phyloP scores from a whole-genome alignment of 2,888 invertebrate genomes.

The Craniophora ligustri region DNA sequence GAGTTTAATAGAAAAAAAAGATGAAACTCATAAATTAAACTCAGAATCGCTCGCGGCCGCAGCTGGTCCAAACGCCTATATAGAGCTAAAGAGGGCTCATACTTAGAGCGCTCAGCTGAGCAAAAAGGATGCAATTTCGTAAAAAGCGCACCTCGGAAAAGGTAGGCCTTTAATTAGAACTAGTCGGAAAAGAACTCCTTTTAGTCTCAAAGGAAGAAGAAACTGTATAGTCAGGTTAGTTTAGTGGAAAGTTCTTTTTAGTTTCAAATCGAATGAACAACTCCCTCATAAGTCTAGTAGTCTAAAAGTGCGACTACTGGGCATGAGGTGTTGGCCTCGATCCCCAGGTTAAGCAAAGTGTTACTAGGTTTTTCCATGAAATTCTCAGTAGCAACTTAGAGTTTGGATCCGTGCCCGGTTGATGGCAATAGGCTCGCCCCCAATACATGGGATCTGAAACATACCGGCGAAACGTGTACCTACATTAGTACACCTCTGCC shows the following conservation, averaged over 20 bases:
- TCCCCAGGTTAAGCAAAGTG: too few relatives aligned
- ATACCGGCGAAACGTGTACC: too few relatives aligned
- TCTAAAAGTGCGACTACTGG: too few relatives aligned
- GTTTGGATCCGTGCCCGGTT: too few relatives aligned
- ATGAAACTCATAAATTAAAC: background rate
- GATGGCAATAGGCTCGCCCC: too few relatives aligned
- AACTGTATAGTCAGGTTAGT: background rate
- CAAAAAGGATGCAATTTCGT: slow-evolving; percentile 38
- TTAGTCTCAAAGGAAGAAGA: slow-evolving; percentile 1
- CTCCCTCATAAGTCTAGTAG: background rate
- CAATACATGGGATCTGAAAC: too few relatives aligned
- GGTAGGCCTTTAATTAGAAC: slow-evolving; percentile 30
- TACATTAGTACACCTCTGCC: too few relatives aligned
- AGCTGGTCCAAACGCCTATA: slow-evolving; percentile 10
- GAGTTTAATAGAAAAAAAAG: too few relatives aligned
- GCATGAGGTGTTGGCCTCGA: too few relatives aligned
- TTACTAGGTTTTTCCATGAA: too few relatives aligned
- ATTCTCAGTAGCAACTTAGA: too few relatives aligned
- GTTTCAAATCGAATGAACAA: background rate
- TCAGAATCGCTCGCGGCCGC: slow-evolving; percentile 5
- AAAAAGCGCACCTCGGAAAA: slow-evolving; percentile 18
- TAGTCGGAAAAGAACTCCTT: background rate
- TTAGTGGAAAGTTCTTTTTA: background rate
- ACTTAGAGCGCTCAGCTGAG: slow-evolving; percentile 26
- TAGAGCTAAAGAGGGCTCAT: slow-evolving; percentile 5